Conservation (phyloP, 2,888 invertebrate genomes). For the Iselma pallidipennis region DNA sequence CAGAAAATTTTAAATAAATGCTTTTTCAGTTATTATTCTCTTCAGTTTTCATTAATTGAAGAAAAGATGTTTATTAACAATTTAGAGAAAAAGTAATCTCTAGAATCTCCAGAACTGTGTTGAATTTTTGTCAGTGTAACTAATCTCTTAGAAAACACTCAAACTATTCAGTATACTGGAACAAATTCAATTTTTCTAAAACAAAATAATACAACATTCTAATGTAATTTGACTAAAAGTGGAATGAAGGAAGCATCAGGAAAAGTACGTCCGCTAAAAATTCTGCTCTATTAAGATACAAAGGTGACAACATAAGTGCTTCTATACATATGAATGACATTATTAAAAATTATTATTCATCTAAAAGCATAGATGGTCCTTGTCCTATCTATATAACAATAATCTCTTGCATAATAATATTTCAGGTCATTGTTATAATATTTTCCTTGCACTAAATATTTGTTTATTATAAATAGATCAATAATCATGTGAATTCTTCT, state of each 20-base stretch:
- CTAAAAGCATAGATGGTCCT: background rate
- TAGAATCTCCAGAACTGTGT: no score
- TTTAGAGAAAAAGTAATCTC: no score
- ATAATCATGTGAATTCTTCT: background rate
- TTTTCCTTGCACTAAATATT: background rate
- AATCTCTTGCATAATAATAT: background rate
- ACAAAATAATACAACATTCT: no score
- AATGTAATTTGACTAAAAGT: no score
- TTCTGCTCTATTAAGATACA: background rate
- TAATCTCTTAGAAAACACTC: no score
- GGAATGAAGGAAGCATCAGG: background rate
- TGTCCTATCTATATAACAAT: background rate
- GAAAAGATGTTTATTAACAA: no score
- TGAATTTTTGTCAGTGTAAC: no score
- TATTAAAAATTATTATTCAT: background rate
- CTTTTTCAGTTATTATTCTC: no score
- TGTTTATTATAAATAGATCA: background rate
- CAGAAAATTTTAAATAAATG: no score
- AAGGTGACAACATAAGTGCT: background rate
- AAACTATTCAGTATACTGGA: no score
- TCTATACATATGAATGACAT: background rate
- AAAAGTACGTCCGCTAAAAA: background rate
- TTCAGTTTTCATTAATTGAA: no score
- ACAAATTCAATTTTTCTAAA: background rate
- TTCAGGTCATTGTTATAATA: background rate